phyloP scores from a whole-genome alignment of 2,888 invertebrate species.

The Acronicta psi region DNA sequence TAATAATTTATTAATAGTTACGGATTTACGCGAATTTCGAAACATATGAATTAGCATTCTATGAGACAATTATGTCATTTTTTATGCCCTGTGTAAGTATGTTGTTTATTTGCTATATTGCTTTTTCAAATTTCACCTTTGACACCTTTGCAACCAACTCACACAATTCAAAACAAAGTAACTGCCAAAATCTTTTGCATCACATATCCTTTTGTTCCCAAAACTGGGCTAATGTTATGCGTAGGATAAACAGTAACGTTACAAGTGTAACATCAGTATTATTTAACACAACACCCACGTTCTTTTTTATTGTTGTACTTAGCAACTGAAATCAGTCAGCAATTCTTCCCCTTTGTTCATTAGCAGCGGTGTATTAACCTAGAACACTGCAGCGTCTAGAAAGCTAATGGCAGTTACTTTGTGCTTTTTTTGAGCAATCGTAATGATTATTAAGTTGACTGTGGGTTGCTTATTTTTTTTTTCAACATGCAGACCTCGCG shows the following conservation, averaged over 20 bases:
- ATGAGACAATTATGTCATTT: no score
- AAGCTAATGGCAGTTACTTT: constrained; percentile 26
- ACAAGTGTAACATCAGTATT: constrained; percentile 44
- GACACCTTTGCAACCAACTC: constrained; percentile 22
- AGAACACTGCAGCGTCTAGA: constrained; percentile 21
- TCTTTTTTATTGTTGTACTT: constrained; percentile 37
- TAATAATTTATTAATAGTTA: no score
- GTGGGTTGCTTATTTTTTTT: constrained; percentile 9
- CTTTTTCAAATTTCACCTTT: background rate
- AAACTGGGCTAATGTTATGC: constrained; percentile 65
- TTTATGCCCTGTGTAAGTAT: no score
- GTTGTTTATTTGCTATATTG: background rate
- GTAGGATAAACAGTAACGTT: constrained; percentile 56
- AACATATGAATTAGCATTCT: no score
- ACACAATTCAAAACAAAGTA: constrained; percentile 40
- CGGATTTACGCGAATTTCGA: no score
- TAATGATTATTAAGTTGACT: background rate
- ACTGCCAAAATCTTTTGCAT: constrained; percentile 48
- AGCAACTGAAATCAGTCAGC: constrained; percentile 28
- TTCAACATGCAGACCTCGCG: background rate
- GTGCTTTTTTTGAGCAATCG: constrained; percentile 27
- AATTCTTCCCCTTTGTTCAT: constrained; percentile 39
- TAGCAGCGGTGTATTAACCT: constrained; percentile 20
- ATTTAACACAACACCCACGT: constrained; percentile 45
- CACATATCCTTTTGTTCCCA: constrained; percentile 54